These are phyloP conservation scores for Arrhopalites spinosus DNA, from an alignment of 2,888 invertebrate species.

Conservation along the genomic window DNA sequence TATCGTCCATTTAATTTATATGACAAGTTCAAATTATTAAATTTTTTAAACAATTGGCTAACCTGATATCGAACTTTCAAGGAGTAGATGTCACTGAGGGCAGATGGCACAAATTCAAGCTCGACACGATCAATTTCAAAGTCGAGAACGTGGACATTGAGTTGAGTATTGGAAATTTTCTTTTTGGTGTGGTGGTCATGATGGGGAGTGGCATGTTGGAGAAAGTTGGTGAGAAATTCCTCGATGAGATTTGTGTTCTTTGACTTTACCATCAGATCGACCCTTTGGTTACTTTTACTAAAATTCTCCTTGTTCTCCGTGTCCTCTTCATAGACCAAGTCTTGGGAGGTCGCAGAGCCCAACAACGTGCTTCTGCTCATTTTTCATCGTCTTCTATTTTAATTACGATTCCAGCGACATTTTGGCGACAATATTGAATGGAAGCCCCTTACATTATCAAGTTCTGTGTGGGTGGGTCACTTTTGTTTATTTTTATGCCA, in stretches of 20 bases:
- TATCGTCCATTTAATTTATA: neutral
- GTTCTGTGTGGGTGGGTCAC: too few relatives aligned
- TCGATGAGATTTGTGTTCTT: slow-evolving; percentile 11
- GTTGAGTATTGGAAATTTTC: neutral
- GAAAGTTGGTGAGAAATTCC: slow-evolving; percentile 16
- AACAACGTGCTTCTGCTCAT: slow-evolving; percentile 13
- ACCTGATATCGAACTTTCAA: slow-evolving; percentile 28
- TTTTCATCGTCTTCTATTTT: too few relatives aligned
- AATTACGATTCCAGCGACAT: too few relatives aligned
- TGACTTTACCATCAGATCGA: neutral
- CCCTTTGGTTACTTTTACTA: too few relatives aligned
- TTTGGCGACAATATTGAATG: too few relatives aligned
- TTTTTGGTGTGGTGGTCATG: neutral
- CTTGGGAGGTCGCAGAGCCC: neutral
- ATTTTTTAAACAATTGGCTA: neutral
- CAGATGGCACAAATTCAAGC: neutral
- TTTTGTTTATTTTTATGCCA: too few relatives aligned
- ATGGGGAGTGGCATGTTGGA: neutral
- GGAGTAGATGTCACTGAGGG: slow-evolving; percentile 20
- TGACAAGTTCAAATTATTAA: neutral
- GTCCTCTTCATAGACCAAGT: neutral
- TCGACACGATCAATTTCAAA: slow-evolving; percentile 25
- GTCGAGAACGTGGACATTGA: slow-evolving; percentile 2
- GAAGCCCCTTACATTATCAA: too few relatives aligned
- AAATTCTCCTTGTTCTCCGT: too few relatives aligned